Evolutionary conservation across 2,888 invertebrate genomes (phyloP).

Genomic region (Archips xylosteana): DNA sequence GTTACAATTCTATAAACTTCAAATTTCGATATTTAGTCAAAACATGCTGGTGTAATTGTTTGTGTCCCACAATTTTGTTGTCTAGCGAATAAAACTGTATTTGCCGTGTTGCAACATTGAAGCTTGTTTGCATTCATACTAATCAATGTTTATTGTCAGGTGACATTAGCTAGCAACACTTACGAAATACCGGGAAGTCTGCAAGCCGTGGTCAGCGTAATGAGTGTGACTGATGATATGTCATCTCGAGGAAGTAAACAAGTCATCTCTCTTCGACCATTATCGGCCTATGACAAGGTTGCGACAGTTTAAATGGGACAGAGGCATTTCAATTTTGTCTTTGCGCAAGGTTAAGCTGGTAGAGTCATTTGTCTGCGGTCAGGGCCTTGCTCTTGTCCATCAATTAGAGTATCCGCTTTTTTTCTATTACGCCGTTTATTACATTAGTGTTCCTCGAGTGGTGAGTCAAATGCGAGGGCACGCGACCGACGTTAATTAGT

Average conservation of each 20-base stretch:
- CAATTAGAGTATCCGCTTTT: constrained; percentile 83
- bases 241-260: constrained; percentile 57
- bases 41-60: no score
- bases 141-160: constrained; percentile 26
- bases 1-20: no score
- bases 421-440: constrained; percentile 76
- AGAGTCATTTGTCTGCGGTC: constrained; percentile 69
- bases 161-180: constrained; percentile 39
- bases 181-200: constrained; percentile 65
- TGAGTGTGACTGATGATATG: constrained; percentile 63
- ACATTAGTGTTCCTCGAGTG: constrained; percentile 67
- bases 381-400: constrained; percentile 74
- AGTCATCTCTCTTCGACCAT: constrained; percentile 44
- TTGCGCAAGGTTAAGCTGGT: constrained; percentile 44
- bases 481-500: constrained; percentile 64
- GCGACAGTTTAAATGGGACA: constrained; percentile 37
- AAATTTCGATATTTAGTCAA: no score
- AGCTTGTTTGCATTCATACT: constrained; percentile 19
- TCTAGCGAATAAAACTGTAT: not conserved
- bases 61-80: no score
- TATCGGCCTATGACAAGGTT: constrained; percentile 44
- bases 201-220: constrained; percentile 55
- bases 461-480: constrained; percentile 73
- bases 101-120: constrained; percentile 22
- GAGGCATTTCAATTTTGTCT: constrained; percentile 39